Evolutionary conservation across 2,797 vertebrate species (phyloP).

Genomic region (Aeoliscus strigatus): DNA sequence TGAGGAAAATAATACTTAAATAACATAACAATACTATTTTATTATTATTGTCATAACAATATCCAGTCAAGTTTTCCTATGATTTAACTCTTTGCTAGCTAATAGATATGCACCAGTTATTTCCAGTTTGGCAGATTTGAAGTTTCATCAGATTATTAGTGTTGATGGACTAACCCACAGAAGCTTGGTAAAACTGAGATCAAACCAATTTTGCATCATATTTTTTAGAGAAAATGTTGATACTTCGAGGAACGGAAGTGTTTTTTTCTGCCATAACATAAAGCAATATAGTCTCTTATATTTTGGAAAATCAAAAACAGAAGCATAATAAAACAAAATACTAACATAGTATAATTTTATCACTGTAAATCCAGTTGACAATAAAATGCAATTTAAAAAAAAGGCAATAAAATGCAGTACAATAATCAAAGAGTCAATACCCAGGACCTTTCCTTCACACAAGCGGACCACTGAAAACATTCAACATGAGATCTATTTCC

Average conservation of each 20-base stretch:
- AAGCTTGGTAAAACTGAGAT: constrained; percentile 28
- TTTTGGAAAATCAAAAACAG: constrained; percentile 87
- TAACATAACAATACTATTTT: constrained; percentile 83
- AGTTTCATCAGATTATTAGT: constrained; percentile 47
- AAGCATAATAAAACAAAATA: constrained; percentile 83
- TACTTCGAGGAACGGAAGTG: constrained; percentile 67
- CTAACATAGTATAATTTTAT: constrained; percentile 88
- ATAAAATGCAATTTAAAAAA: constrained; percentile 69
- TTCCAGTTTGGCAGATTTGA: constrained; percentile 96
- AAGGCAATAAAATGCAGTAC: constrained; percentile 75
- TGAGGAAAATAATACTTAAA: constrained; percentile 94
- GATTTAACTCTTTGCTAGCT: constrained; percentile 86
- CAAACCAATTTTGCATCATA: constrained; percentile 31
- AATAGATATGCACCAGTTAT: constrained; percentile 84
- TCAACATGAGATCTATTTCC: constrained; percentile 42
- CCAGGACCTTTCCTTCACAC: constrained; percentile 69
- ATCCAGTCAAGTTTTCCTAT: constrained; percentile 98
- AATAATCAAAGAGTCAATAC: constrained; percentile 67
- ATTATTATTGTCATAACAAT: constrained; percentile 85
- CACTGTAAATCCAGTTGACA: constrained; percentile 87
- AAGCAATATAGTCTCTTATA: constrained; percentile 78
- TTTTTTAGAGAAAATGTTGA: constrained; percentile 35
- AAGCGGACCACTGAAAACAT: constrained; percentile 57
- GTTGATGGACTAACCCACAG: constrained; percentile 16
- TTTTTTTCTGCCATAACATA: constrained; percentile 74